Evolutionary conservation across 2,888 invertebrate genomes (phyloP), one percentile per base, ranked within the genome.

Genomic region (Lacanobia wlatinum): DNA sequence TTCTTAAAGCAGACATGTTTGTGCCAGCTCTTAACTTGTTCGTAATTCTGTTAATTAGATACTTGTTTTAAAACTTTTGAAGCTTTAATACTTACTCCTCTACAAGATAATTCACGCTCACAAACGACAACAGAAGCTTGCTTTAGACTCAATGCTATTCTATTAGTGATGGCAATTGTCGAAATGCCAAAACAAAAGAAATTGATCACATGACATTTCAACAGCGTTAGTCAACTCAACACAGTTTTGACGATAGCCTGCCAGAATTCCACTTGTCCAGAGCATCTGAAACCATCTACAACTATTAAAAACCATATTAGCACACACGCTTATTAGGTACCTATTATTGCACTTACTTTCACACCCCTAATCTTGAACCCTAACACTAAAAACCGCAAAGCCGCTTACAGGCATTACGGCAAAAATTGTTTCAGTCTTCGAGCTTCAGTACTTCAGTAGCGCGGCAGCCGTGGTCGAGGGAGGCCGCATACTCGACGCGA

Each of bases 351-450:
- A 80, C 82, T 84, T 48, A 82, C 71, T 85, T 86, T 84, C 75
- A 77, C 74, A 76, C 78, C 67, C 78, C 77, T 87, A 84, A 87
- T 82, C 82, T 78, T 79, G 73, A 85, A 85, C 84, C 87, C 84
- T 88, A 87, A 87, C 84, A 88, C 88, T 91, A 91, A 92, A 91
- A 91, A 92, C 90, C 88, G 80, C 89, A 92, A 92, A 94, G 91
- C 91, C 83, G 88, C 88, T 90, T 90, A 90, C 84, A 88, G 85
- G 85, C 87, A 84, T 85, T 84, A 84, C 84, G 84, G 84, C 86
- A 87, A 70, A 81, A 86, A 88, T 88, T 81, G 84, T 85, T 87
- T 87, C 90, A 90, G 70, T 82, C 70, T 77, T 50, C n/a, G 18
- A 18, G 16, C 9, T 70, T 77, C 73, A 84, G 84, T n/a, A n/a